phyloP scores from a whole-genome alignment of 1,140 invertebrate species.

The Plodia interpunctella region DNA sequence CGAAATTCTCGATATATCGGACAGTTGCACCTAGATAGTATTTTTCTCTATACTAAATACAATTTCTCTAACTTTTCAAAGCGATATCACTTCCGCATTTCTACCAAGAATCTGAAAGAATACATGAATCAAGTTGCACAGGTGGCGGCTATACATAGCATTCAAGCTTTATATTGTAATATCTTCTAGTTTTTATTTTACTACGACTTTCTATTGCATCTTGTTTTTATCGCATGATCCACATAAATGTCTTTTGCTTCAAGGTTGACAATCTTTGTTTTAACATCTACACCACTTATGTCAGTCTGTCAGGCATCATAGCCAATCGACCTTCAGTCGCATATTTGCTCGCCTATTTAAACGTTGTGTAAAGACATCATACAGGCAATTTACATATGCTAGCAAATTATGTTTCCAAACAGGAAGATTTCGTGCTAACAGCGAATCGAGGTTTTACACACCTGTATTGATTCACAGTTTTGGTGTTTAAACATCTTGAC shows the following conservation, averaged over 20 bases:
- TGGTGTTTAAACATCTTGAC: no score
- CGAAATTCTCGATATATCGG: neutral
- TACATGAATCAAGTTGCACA: neutral
- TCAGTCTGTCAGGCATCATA: neutral
- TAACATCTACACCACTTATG: neutral
- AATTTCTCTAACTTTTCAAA: constrained; percentile 3
- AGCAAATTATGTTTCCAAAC: constrained; percentile 12
- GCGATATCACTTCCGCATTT: constrained; percentile 6
- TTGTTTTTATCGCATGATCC: neutral
- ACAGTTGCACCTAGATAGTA: neutral
- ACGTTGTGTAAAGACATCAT: constrained; percentile 9
- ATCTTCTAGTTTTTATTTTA: neutral
- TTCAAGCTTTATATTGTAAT: neutral
- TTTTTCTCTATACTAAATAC: neutral
- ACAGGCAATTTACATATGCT: constrained; percentile 14
- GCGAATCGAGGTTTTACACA: neutral
- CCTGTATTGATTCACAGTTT: neutral
- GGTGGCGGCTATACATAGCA: neutral
- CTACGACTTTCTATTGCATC: neutral
- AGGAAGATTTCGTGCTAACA: constrained; percentile 8
- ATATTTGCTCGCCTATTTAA: constrained; percentile 14
- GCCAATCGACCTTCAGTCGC: constrained; percentile 11
- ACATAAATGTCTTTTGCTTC: neutral
- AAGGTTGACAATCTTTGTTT: neutral
- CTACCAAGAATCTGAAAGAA: constrained; percentile 1